Percentiles rank a stretch among this genome's conserved stretches.
These are phyloP conservation scores for Polia nebulosa DNA, from an alignment of 2,888 invertebrate genomes.

Conservation along the genomic window DNA sequence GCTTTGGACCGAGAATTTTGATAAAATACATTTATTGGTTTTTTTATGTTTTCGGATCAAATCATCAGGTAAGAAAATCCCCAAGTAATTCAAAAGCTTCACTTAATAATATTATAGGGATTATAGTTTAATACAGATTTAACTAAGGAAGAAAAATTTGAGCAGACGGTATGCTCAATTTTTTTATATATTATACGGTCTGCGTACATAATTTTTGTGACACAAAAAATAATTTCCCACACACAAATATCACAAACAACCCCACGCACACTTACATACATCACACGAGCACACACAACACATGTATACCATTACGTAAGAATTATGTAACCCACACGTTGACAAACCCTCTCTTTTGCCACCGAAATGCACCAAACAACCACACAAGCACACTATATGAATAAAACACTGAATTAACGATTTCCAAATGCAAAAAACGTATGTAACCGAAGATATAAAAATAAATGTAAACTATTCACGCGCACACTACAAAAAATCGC, in stretches of 20 bases:
- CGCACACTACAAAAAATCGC: constrained; percentile 58
- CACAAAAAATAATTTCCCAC: background rate
- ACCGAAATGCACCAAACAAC: constrained; percentile 32
- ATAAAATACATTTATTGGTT: background rate
- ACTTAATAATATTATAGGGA: background rate
- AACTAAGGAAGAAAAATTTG: background rate
- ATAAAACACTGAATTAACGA: constrained; percentile 43
- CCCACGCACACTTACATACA: constrained; percentile 66
- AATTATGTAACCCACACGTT: constrained; percentile 54
- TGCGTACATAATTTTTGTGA: background rate
- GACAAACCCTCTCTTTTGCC: constrained; percentile 11
- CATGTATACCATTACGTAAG: constrained; percentile 71
- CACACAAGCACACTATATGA: constrained; percentile 57
- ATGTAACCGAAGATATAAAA: constrained; percentile 13
- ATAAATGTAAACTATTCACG: constrained; percentile 36
- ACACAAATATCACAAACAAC: background rate
- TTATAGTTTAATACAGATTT: background rate
- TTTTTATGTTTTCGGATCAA: too few relatives aligned
- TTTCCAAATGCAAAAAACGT: constrained; percentile 20
- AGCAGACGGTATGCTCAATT: too few relatives aligned
- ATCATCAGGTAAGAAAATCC: background rate
- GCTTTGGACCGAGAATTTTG: background rate
- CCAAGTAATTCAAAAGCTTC: background rate
- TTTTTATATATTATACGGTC: background rate
- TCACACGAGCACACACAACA: constrained; percentile 55